Percentiles rank a stretch among this genome's conserved stretches.
phyloP scores from a whole-genome alignment of 2,113 vertebrate genomes.

The Candoia aspera region DNA sequence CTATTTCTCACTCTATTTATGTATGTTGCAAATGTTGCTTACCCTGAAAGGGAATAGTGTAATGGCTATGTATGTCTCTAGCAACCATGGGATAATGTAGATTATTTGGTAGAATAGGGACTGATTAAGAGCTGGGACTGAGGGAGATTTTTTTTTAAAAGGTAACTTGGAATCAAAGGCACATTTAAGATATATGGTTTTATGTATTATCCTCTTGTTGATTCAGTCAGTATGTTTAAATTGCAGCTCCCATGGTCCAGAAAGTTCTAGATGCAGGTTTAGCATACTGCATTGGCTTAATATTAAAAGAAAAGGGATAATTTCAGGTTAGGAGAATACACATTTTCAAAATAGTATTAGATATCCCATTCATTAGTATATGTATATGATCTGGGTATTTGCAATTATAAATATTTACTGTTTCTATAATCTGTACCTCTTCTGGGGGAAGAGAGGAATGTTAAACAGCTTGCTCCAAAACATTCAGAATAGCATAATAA shows the following conservation, averaged over 20 bases:
- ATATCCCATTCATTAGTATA: neutral
- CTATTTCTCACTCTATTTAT: neutral
- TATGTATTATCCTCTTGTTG: neutral
- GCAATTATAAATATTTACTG: neutral
- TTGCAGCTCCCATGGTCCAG: neutral
- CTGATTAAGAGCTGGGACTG: neutral
- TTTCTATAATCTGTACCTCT: neutral
- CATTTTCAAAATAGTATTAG: neutral
- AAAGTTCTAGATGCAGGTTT: neutral
- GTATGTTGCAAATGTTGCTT: neutral
- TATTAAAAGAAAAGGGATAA: neutral
- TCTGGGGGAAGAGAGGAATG: neutral
- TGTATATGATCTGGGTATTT: neutral
- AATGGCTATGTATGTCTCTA: neutral
- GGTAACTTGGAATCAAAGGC: neutral
- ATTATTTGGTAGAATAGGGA: neutral
- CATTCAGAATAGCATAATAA: neutral
- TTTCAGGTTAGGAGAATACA: neutral
- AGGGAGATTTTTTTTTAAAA: neutral
- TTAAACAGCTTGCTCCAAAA: constrained; percentile 6
- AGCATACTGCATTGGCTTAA: neutral
- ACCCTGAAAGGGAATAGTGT: neutral
- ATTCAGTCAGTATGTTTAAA: neutral
- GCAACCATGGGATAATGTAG: neutral
- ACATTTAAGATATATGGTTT: neutral